These are phyloP conservation scores for Drosophila parthenogenetica DNA, from an alignment of 2,888 invertebrate genomes.

Conservation along the genomic window DNA sequence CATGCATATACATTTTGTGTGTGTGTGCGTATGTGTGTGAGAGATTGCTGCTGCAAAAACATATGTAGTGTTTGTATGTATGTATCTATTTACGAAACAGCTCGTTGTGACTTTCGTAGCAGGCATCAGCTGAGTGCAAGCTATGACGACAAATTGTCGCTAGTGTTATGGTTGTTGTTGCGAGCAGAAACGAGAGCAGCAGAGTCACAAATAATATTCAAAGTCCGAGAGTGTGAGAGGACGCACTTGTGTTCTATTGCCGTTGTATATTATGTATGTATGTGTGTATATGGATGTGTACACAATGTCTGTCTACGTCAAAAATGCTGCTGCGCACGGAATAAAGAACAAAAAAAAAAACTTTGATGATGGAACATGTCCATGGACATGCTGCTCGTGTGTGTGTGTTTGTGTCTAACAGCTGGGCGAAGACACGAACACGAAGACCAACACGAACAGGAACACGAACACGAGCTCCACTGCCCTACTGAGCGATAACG, in stretches of 20 bases:
- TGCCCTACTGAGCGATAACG: conserved; percentile 67
- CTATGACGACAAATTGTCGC: conserved; percentile 51
- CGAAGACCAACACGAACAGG: conserved; percentile 32
- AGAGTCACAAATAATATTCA: background rate
- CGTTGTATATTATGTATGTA: conserved; percentile 7
- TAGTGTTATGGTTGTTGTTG: conserved; percentile 7
- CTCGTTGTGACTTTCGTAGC: conserved; percentile 30
- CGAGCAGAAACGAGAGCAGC: conserved; percentile 44
- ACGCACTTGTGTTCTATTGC: conserved; percentile 45
- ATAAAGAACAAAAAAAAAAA: conserved; percentile 14
- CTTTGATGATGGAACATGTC: conserved; percentile 41
- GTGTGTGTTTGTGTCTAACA: conserved; percentile 30
- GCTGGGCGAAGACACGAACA: conserved; percentile 42
- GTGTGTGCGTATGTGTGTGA: conserved; percentile 8
- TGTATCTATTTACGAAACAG: conserved; percentile 29
- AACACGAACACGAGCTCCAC: conserved; percentile 46
- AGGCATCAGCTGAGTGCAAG: conserved; percentile 50
- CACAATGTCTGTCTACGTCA: conserved; percentile 19
- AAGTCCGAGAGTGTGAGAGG: conserved; percentile 35
- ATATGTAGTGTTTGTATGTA: conserved; percentile 16
- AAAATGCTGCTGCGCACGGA: conserved; percentile 50
- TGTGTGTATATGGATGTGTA: conserved; percentile 2
- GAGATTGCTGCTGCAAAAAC: conserved; percentile 8
- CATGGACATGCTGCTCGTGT: conserved; percentile 7
- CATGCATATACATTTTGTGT: conserved; percentile 3